Conservation (phyloP, 2,888 invertebrate species). For the Pseudoips prasinana region DNA sequence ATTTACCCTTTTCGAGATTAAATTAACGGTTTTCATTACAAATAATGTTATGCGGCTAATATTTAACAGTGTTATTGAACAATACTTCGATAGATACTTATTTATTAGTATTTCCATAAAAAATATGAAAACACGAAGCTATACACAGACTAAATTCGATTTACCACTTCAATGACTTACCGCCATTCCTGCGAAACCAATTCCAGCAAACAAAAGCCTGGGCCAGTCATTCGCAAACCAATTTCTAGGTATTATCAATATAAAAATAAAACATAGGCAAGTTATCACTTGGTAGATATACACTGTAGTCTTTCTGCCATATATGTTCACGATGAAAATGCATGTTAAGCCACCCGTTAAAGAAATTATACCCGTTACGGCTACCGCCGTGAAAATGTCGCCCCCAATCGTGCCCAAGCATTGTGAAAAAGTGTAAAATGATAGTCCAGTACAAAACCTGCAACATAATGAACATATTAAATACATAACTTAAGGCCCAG, state of each 20-base stretch:
- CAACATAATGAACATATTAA: conserved; percentile 27
- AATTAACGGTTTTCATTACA: no score
- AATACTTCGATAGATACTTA: no score
- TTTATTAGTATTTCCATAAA: no score
- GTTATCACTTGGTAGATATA: conserved; percentile 71
- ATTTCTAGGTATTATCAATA: conserved; percentile 73
- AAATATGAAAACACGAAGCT: no score
- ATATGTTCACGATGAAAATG: conserved; percentile 67
- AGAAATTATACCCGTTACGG: conserved; percentile 77
- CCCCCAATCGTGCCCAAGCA: conserved; percentile 79
- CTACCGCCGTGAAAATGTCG: conserved; percentile 79
- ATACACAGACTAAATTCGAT: no score
- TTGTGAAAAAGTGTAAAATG: conserved; percentile 83
- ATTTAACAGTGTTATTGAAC: no score
- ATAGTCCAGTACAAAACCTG: conserved; percentile 82
- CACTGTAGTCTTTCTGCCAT: conserved; percentile 77
- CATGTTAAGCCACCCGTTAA: conserved; percentile 79
- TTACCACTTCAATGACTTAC: conserved; percentile 60
- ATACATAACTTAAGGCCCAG: no score
- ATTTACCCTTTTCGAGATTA: no score
- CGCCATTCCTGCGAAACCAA: conserved; percentile 85
- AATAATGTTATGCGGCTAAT: no score
- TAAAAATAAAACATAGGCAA: conserved; percentile 70
- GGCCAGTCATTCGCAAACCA: conserved; percentile 74
- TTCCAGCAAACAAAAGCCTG: conserved; percentile 80